A percentile compares a stretch with the other conserved stretches of the same genome.
Conservation (phyloP, 2,797 vertebrate species). For the Astyanax mexicanus region DNA sequence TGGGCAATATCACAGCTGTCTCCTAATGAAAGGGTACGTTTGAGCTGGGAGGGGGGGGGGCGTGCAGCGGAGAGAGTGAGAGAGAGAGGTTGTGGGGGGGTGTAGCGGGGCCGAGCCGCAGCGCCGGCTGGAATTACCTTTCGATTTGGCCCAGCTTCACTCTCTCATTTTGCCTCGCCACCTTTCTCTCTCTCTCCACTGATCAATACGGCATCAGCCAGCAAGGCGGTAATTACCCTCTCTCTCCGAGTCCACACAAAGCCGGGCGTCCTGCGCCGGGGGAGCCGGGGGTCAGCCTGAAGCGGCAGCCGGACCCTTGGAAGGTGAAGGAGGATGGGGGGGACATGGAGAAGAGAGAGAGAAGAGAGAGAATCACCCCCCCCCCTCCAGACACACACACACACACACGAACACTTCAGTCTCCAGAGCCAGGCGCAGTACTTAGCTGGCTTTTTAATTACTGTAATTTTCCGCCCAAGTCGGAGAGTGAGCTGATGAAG, state of each 20-base stretch:
- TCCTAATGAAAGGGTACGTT: slow-evolving; percentile 89
- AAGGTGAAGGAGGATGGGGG: slow-evolving; percentile 82
- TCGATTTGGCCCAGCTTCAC: slow-evolving; percentile 88
- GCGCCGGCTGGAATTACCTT: slow-evolving; percentile 91
- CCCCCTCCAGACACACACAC: slow-evolving; percentile 69
- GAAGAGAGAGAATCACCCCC: slow-evolving; percentile 82
- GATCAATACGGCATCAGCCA: slow-evolving; percentile 92
- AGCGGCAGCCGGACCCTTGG: slow-evolving; percentile 86
- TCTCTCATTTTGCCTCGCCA: slow-evolving; percentile 90
- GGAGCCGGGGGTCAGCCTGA: slow-evolving; percentile 87
- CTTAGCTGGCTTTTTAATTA: slow-evolving; percentile 96
- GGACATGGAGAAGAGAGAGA: slow-evolving; percentile 75
- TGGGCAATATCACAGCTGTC: slow-evolving; percentile 90
- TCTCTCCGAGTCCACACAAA: slow-evolving; percentile 63
- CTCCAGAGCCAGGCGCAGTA: slow-evolving; percentile 81
- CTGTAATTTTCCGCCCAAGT: slow-evolving; percentile 95
- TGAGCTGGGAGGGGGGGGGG: slow-evolving; percentile 44
- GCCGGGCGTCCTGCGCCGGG: slow-evolving; percentile 85
- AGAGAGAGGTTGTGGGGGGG: slow-evolving; percentile 12
- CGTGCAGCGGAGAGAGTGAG: too few species aligned
- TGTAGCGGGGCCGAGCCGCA: slow-evolving; percentile 76
- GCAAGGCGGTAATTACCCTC: slow-evolving; percentile 86
- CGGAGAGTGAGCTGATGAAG: slow-evolving; percentile 96
- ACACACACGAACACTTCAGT: not conserved
- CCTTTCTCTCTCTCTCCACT: slow-evolving; percentile 77